A percentile compares a stretch with the other conserved stretches of the same genome.
Evolutionary conservation across 1,140 invertebrate genomes (phyloP).

Genomic region (Zaprionus taronus): DNA sequence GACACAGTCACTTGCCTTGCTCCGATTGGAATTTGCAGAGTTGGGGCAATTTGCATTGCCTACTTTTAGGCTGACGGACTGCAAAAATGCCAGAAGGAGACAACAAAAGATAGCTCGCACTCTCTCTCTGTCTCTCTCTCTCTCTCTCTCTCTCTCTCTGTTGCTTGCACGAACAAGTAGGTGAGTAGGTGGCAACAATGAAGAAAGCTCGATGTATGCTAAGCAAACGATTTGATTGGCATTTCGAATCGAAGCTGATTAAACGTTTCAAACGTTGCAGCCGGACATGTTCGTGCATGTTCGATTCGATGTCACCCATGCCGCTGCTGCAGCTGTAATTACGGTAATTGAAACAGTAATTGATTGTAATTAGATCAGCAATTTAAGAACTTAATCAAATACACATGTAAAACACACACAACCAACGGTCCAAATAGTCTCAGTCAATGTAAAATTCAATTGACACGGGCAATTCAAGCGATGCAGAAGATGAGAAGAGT

Average conservation of each 20-base stretch:
- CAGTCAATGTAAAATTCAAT: background rate
- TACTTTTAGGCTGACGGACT: constrained; percentile 41
- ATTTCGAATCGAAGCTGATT: constrained; percentile 25
- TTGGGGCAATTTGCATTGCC: constrained; percentile 49
- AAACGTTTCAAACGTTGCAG: constrained; percentile 9
- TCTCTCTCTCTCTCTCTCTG: too few species aligned
- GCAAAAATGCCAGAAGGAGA: constrained; percentile 5
- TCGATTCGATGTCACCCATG: background rate
- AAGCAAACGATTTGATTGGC: constrained; percentile 35
- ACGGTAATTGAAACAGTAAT: constrained; percentile 22
- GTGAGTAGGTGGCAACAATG: background rate
- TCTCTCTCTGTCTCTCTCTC: too few species aligned
- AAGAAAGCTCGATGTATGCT: constrained; percentile 14
- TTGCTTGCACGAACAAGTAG: too few species aligned
- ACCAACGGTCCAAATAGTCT: background rate
- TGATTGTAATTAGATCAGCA: constrained; percentile 15
- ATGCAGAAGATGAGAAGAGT: background rate
- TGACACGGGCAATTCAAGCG: background rate
- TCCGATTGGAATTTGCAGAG: constrained; percentile 3
- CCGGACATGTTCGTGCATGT: background rate
- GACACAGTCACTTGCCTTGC: background rate
- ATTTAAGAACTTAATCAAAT: constrained; percentile 14
- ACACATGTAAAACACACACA: background rate
- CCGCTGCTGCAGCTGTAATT: constrained; percentile 3
- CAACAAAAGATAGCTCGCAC: background rate